Evolutionary conservation across 2,888 invertebrate genomes (phyloP).

Genomic region (Laspeyria flexula): DNA sequence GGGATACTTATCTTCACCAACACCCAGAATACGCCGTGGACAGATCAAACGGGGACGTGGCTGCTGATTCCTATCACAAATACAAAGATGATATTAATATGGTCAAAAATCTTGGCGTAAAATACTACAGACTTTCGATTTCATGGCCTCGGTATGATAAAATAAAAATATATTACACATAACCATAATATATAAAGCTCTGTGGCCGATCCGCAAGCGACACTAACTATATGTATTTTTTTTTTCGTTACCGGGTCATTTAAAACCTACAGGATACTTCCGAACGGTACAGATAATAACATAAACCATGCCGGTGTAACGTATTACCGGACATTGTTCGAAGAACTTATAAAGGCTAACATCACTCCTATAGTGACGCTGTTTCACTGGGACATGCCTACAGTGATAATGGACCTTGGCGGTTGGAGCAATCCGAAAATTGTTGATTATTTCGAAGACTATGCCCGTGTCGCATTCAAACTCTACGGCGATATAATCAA

Average conservation of each 20-base stretch:
- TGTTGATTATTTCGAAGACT: constrained; percentile 83
- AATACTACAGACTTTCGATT: constrained; percentile 9
- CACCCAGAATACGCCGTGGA: constrained; percentile 4
- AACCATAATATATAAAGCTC: too few species aligned
- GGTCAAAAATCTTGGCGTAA: constrained; percentile 9
- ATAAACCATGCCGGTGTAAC: constrained; percentile 89
- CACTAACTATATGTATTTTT: too few species aligned
- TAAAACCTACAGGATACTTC: constrained; percentile 86
- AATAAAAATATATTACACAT: too few species aligned
- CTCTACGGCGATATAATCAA: constrained; percentile 88
- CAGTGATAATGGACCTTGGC: constrained; percentile 79
- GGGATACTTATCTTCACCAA: constrained; percentile 8
- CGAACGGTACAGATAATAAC: constrained; percentile 88
- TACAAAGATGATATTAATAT: constrained; percentile 13
- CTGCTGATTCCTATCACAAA: constrained; percentile 13
- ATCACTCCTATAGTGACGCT: constrained; percentile 90
- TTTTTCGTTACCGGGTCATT: too few species aligned
- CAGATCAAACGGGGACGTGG: constrained; percentile 7
- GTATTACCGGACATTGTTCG: constrained; percentile 91
- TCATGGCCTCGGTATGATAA: constrained; percentile 17
- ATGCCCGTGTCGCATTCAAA: constrained; percentile 83
- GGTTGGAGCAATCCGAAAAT: constrained; percentile 83
- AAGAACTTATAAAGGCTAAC: constrained; percentile 87
- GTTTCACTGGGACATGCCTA: constrained; percentile 87
- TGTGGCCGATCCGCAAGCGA: too few species aligned